Percentiles rank a stretch among this genome's conserved stretches.
Conservation (phyloP, 2,888 invertebrate genomes). For the Xestia c-nigrum region DNA sequence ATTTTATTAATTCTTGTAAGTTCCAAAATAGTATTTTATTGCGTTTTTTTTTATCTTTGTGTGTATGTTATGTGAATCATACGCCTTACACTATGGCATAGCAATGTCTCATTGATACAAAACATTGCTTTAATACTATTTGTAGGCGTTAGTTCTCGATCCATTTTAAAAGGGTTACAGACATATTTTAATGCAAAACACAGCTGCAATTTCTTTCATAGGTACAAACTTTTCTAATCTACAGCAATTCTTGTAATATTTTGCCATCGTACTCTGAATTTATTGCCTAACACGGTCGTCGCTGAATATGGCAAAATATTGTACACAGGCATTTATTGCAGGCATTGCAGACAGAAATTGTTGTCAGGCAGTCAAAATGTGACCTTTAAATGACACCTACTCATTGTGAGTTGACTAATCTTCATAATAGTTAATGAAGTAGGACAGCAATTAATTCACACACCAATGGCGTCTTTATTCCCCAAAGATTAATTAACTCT, state of each 20-base stretch:
- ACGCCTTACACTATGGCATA: background rate
- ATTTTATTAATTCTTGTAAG: background rate
- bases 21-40: background rate
- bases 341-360: background rate
- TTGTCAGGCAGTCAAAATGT: background rate
- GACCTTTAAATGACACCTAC: background rate
- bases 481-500: conserved; percentile 46
- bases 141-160: conserved; percentile 5
- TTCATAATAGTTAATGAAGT: conserved; percentile 10
- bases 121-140: conserved; percentile 20
- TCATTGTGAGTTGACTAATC: background rate
- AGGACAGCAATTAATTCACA: conserved; percentile 32
- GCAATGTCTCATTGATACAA: background rate
- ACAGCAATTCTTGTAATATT: background rate
- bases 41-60: background rate
- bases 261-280: background rate
- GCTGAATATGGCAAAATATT: background rate
- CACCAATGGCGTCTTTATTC: conserved; percentile 17
- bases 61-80: background rate
- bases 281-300: too few species aligned
- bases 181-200: background rate
- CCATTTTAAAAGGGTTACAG: background rate
- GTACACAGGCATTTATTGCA: background rate
- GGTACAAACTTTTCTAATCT: background rate
- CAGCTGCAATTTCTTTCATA: background rate